phyloP scores from a whole-genome alignment of 2,797 vertebrate genomes.

The Darevskia mixta region DNA sequence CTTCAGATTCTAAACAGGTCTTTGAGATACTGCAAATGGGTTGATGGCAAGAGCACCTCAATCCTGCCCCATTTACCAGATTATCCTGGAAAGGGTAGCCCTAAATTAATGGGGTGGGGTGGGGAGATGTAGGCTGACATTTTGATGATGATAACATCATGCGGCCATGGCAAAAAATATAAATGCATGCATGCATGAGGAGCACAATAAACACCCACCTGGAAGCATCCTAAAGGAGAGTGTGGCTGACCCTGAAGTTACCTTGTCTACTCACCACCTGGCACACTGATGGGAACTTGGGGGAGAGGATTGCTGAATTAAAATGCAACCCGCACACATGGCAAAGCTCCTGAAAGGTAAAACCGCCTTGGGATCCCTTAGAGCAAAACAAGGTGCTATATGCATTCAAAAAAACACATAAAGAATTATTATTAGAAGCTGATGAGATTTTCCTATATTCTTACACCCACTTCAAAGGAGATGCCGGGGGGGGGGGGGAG shows the following conservation, averaged over 20 bases:
- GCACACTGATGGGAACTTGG: background rate
- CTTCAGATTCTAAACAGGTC: no score
- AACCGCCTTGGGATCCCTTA: background rate
- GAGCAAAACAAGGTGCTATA: background rate
- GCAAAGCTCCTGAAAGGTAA: background rate
- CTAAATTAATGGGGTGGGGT: no score
- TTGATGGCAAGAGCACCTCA: no score
- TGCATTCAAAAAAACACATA: background rate
- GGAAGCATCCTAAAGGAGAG: background rate
- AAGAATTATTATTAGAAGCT: background rate
- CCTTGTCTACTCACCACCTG: background rate
- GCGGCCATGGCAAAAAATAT: no score
- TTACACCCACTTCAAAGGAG: background rate
- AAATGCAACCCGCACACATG: background rate
- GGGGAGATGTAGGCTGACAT: no score
- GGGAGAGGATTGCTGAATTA: background rate
- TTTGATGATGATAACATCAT: no score
- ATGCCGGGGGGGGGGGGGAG: background rate
- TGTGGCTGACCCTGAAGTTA: background rate
- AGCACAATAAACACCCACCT: no score
- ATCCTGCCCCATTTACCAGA: no score
- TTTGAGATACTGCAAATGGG: no score
- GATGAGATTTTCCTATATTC: background rate
- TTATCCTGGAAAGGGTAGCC: no score
- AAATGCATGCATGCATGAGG: no score